Percentiles rank a stretch among this genome's conserved stretches.
Evolutionary conservation across 2,888 invertebrate genomes (phyloP).

Genomic region (Gymnocheta viridis): DNA sequence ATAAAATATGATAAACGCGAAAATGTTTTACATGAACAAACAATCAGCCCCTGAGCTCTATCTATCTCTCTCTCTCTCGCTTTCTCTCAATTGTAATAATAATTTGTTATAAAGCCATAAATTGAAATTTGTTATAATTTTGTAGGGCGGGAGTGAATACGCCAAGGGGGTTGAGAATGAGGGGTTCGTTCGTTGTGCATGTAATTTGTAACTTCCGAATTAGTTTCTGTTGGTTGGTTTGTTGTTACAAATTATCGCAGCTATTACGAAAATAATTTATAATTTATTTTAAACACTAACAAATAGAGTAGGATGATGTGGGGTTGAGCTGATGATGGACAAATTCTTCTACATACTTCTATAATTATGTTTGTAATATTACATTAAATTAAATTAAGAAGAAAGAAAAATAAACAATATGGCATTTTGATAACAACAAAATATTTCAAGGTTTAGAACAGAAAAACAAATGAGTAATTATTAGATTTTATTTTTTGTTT

Average conservation of each 20-base stretch:
- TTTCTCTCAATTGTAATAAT: neutral
- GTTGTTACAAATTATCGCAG: conserved; percentile 62
- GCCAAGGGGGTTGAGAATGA: neutral
- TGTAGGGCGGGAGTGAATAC: neutral
- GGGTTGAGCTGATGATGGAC: neutral
- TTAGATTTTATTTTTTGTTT: neutral
- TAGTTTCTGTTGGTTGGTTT: conserved; percentile 45
- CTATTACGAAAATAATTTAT: conserved; percentile 34
- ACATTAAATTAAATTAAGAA: neutral
- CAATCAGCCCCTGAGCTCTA: neutral
- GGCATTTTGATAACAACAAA: conserved; percentile 18
- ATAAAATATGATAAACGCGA: conserved; percentile 32
- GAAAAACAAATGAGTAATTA: conserved; percentile 22
- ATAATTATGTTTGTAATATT: neutral
- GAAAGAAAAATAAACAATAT: conserved; percentile 7
- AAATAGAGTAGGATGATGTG: neutral
- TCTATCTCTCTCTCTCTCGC: no score
- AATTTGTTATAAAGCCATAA: conserved; percentile 16
- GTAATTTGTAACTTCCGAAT: conserved; percentile 65
- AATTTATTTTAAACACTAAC: neutral
- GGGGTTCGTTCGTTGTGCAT: neutral
- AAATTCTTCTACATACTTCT: neutral
- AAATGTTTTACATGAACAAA: neutral
- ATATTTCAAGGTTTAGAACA: conserved; percentile 28
- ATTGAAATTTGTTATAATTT: neutral